Evolutionary conservation across 2,797 vertebrate species (phyloP).

Genomic region (Bradypodion ventrale): DNA sequence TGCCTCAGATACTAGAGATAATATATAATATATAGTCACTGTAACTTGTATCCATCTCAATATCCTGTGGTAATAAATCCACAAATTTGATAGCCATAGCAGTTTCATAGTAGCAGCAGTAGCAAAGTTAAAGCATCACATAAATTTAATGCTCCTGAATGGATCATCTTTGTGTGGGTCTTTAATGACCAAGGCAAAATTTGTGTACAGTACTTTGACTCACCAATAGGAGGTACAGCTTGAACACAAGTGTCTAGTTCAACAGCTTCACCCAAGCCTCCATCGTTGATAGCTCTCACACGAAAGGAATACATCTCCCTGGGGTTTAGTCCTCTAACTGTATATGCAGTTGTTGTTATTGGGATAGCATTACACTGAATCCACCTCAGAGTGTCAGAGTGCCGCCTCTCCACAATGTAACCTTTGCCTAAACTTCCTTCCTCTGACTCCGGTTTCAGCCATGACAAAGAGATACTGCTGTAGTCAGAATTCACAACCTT

Average conservation of each 20-base stretch:
- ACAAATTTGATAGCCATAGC: not conserved
- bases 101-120: not conserved
- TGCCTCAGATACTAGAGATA: not conserved
- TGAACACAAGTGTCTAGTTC: slow-evolving; percentile 73
- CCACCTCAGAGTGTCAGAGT: slow-evolving; percentile 78
- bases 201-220: slow-evolving; percentile 43
- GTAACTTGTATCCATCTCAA: not conserved
- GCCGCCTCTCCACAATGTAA: slow-evolving; percentile 83
- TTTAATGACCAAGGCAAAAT: rapidly evolving
- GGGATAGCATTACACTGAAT: slow-evolving; percentile 75
- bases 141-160: not conserved
- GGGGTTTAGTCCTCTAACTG: slow-evolving; percentile 78
- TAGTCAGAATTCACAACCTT: slow-evolving; percentile 79
- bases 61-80: not conserved
- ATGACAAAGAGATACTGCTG: slow-evolving; percentile 80
- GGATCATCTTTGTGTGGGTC: not conserved
- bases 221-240: slow-evolving; percentile 75
- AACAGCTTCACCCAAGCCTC: slow-evolving; percentile 73
- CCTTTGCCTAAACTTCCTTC: slow-evolving; percentile 78
- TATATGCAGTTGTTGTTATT: slow-evolving; percentile 74
- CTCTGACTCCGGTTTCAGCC: slow-evolving; percentile 79
- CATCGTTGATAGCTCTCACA: slow-evolving; percentile 78
- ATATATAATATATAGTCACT: not conserved
- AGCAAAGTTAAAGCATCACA: not conserved
- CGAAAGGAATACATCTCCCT: slow-evolving; percentile 79